A percentile compares a stretch with the other conserved stretches of the same genome.
Evolutionary conservation across 2,113 vertebrate species (phyloP).

Genomic region (Bungarus multicinctus): DNA sequence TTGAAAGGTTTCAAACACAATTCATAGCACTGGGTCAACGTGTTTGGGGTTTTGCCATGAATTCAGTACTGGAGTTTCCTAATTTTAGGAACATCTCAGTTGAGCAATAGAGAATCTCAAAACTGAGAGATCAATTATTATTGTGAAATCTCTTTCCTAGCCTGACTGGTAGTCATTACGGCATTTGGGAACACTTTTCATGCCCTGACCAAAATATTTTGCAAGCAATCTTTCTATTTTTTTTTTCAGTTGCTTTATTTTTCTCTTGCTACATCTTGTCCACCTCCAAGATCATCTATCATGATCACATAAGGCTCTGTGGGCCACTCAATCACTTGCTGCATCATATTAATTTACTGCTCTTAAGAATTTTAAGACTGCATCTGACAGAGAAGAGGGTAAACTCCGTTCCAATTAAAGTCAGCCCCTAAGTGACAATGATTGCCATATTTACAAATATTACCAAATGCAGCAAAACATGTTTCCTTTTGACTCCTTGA

Average conservation of each 20-base stretch:
- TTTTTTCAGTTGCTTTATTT: not conserved
- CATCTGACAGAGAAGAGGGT: not conserved
- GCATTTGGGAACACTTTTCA: not conserved
- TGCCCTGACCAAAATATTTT: not conserved
- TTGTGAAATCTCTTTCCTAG: not conserved
- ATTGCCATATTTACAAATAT: conserved; percentile 54
- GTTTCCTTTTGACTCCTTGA: conserved; percentile 11
- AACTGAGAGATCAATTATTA: not conserved
- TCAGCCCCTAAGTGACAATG: conserved; percentile 28
- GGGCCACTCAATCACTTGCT: not conserved
- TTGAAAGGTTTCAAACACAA: not conserved
- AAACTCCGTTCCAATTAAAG: conserved; percentile 32
- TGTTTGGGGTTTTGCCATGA: not conserved
- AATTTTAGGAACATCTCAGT: not conserved
- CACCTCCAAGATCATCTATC: not conserved
- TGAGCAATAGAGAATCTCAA: not conserved
- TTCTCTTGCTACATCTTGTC: not conserved
- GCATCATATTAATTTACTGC: not conserved
- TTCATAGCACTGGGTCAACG: not conserved
- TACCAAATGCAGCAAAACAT: conserved; percentile 30
- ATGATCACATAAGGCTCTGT: not conserved
- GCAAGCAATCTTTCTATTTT: not conserved
- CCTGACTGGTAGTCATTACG: not conserved
- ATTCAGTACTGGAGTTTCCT: not conserved
- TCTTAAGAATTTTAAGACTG: not conserved